Evolutionary conservation across 1,140 invertebrate species (phyloP).

Genomic region (Lucilia cuprina): DNA sequence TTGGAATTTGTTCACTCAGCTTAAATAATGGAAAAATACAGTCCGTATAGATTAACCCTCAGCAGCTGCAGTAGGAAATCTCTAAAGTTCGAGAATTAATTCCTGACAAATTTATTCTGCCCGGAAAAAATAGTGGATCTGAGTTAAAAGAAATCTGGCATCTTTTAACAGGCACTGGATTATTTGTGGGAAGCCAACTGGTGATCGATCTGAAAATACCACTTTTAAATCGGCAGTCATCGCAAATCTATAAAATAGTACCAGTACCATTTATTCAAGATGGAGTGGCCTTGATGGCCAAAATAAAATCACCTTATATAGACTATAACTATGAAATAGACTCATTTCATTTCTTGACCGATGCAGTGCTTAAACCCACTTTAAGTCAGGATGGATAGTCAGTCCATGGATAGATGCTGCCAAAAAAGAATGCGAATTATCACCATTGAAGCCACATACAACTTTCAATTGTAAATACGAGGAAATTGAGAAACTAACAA

Average conservation of each 20-base stretch:
- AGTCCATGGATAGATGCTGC: not conserved
- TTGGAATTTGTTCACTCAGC: not conserved
- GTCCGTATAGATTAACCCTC: not conserved
- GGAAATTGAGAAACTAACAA: not conserved
- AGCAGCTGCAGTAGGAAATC: not conserved
- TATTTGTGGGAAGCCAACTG: not conserved
- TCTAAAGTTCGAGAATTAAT: not conserved
- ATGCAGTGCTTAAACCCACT: not conserved
- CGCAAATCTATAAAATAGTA: not conserved
- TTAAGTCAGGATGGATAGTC: not conserved
- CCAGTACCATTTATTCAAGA: not conserved
- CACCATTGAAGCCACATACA: not conserved
- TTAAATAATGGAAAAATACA: not conserved
- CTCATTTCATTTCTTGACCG: not conserved
- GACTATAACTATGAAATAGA: not conserved
- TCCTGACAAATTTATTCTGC: not conserved
- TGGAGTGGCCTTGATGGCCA: not conserved
- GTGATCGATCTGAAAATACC: no score
- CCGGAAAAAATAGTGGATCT: not conserved
- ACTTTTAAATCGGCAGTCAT: not conserved
- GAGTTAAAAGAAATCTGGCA: not conserved
- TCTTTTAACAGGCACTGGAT: not conserved
- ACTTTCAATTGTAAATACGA: not conserved
- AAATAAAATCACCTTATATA: not conserved
- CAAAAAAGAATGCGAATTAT: not conserved